Conservation (phyloP, 2,113 vertebrate genomes). For the Accipiter virgatus region DNA sequence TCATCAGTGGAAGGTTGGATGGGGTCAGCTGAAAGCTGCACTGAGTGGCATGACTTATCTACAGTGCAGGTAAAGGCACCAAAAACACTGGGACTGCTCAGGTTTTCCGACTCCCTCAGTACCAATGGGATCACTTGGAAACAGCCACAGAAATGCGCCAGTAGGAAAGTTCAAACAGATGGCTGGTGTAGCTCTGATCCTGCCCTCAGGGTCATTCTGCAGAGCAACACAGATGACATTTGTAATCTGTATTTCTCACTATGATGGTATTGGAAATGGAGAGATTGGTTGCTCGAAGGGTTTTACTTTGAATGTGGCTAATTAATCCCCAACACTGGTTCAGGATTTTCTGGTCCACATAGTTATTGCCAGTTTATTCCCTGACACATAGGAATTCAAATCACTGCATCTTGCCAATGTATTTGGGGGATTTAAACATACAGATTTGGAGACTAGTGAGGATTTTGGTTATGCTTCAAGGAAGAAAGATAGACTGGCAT, state of each 20-base stretch:
- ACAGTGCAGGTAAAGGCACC: neutral
- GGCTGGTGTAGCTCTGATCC: slow-evolving; percentile 32
- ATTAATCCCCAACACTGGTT: slow-evolving; percentile 26
- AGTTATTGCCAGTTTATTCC: neutral
- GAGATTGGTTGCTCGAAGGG: slow-evolving; percentile 3
- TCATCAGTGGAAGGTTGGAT: neutral
- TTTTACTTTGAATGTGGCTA: slow-evolving; percentile 24
- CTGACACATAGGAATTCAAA: neutral
- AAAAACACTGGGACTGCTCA: neutral
- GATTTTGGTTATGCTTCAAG: slow-evolving; percentile 25
- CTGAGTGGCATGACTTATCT: neutral
- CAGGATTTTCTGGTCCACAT: slow-evolving; percentile 1
- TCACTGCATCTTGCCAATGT: neutral
- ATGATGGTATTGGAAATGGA: neutral
- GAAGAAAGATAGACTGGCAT: neutral
- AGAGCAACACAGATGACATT: neutral
- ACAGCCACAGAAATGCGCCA: neutral
- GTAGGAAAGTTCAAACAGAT: neutral
- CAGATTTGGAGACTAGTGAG: neutral
- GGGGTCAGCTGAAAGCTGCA: neutral
- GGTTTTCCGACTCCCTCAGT: neutral
- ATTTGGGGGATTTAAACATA: neutral
- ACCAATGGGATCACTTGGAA: neutral
- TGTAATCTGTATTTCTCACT: slow-evolving; percentile 20
- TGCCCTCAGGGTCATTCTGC: slow-evolving; percentile 19